Evolutionary conservation across 1,140 invertebrate genomes (phyloP), one percentile per base, ranked within the genome.

Genomic region (Nasonia longicornis): DNA sequence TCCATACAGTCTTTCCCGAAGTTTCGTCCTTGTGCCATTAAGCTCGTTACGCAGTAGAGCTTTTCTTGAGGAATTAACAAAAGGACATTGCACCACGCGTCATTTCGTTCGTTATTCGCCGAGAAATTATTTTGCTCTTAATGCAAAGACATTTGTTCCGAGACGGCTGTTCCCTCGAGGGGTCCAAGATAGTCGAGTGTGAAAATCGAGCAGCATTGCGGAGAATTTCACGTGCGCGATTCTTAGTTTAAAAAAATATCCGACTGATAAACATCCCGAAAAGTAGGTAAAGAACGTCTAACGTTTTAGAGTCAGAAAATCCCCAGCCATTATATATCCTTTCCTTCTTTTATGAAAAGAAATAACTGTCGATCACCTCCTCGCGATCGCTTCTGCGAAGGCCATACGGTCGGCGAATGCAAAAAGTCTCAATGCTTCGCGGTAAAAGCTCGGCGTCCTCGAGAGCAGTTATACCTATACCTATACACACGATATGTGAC

Each of bases 31-130:
- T 35, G n/a, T 31, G 35, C 63, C 72, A 69, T 67, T 69, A 74
- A 74, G 48, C 48, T 73, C 29, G 52, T 79, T 79, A 79, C 69
- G 70, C 69, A 63, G n/a, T n/a, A 20, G n/a, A 72, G 77, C 1
- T 79, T 79, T 79, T 79, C 77, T 73, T 79, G 38, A 73, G 70
- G 52, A 79, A 79, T 79, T 79, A 71, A 79, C 52, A 14, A 70
- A 63, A 71, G 69, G 38, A 45, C 45, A 26, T 79, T 14, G 20
- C 48, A 52, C 2, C 22, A 79, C 69, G 77, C 77, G 70, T 71
- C 69, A 79, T 72, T 79, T 79, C 48, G n/a, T 73, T 79, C 52
- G 26, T 64, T 78, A 78, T 48, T 70, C 42, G 3, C 52, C 16
- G 2, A 22, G 26, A 29, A 20, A 70, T 67, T 77, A 67, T 67